phyloP scores from a whole-genome alignment of 2,113 vertebrate species.

The Myodes glareolus region DNA sequence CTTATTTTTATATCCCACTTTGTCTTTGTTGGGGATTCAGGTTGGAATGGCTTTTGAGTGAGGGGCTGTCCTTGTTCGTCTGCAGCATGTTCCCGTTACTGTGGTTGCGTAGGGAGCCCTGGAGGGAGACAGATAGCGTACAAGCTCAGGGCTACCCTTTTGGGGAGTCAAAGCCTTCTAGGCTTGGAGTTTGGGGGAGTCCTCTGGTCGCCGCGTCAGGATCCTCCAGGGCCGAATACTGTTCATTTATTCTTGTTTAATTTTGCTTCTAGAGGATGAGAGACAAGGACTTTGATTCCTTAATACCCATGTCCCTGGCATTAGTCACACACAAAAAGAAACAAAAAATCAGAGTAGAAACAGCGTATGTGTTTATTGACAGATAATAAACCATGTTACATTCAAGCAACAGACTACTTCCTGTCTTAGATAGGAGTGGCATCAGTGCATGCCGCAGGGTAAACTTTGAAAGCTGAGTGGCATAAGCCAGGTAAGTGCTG shows the following conservation, averaged over 20 bases:
- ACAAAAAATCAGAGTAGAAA: not conserved
- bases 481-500: no score
- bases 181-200: not conserved
- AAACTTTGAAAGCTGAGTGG: not conserved
- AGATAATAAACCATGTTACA: no score
- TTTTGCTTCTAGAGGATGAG: not conserved
- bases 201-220: not conserved
- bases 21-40: conserved; percentile 21
- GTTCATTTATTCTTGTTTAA: not conserved
- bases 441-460: no score
- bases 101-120: no score
- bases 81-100: not conserved
- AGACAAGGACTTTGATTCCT: not conserved
- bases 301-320: no score
- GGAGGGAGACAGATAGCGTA: not conserved
- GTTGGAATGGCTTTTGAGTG: not conserved
- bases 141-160: not conserved
- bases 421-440: not conserved
- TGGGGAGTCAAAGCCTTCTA: not conserved
- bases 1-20: conserved; percentile 35
- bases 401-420: not conserved
- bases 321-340: not conserved
- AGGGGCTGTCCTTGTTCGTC: not conserved
- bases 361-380: not conserved
- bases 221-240: not conserved